phyloP scores from a whole-genome alignment of 23 tunicate species.

The Clavelina lepadiformis region DNA sequence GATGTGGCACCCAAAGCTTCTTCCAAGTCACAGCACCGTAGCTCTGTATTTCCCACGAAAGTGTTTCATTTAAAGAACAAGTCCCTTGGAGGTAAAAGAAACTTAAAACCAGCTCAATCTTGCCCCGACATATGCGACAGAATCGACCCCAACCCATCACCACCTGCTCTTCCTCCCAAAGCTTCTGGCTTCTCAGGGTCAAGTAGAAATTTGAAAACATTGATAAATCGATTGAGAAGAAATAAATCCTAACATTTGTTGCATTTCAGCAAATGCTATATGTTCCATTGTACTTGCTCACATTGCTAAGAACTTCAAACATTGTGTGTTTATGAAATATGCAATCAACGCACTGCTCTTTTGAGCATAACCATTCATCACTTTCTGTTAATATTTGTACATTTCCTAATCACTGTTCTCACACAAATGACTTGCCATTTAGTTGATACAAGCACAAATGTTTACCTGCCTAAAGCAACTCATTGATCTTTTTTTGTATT shows the following conservation, averaged over 20 bases:
- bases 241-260: conserved; percentile 18
- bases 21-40: neutral
- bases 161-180: conserved; percentile 9
- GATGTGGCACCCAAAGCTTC: neutral
- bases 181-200: conserved; percentile 15
- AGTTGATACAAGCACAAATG: too few relatives aligned
- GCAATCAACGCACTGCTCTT: too few relatives aligned
- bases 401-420: too few relatives aligned
- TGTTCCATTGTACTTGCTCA: too few relatives aligned
- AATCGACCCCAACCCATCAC: conserved; percentile 2
- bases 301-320: too few relatives aligned
- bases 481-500: too few relatives aligned
- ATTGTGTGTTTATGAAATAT: too few relatives aligned
- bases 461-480: too few relatives aligned
- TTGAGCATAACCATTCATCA: too few relatives aligned
- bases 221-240: conserved; percentile 11
- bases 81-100: neutral
- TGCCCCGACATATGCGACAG: conserved; percentile 55
- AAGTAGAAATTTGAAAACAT: conserved; percentile 10
- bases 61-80: conserved; percentile 3
- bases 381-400: too few relatives aligned
- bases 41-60: conserved; percentile 8
- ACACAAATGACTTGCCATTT: too few relatives aligned
- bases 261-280: too few relatives aligned
- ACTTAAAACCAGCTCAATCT: conserved; percentile 55